A percentile compares a stretch with the other conserved stretches of the same genome.
Evolutionary conservation across 2,797 vertebrate species (phyloP).

Genomic region (Xerus rutilus): DNA sequence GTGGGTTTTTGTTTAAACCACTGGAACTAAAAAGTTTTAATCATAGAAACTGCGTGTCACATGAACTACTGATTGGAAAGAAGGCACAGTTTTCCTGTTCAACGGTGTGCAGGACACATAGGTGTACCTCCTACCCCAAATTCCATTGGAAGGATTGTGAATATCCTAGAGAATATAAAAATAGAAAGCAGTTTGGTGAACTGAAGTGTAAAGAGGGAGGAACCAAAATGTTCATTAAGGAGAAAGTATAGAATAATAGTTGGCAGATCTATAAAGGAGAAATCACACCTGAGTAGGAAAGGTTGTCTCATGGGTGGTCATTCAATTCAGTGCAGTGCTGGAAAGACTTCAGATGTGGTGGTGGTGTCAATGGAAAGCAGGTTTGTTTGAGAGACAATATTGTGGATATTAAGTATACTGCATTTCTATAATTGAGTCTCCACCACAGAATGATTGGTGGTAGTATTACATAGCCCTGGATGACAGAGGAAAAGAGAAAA

Average conservation of each 20-base stretch:
- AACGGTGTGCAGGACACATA: neutral
- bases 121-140: too few species aligned
- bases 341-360: neutral
- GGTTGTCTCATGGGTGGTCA: neutral
- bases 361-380: neutral
- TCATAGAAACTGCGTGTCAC: neutral
- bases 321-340: too few species aligned
- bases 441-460: neutral
- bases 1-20: neutral
- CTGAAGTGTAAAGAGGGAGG: neutral
- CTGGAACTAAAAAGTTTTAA: neutral
- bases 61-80: neutral
- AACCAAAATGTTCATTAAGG: neutral
- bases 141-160: neutral
- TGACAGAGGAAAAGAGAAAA: neutral
- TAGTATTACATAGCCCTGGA: neutral
- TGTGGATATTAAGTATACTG: neutral
- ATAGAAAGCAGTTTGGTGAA: neutral
- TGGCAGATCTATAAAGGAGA: too few species aligned
- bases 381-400: neutral
- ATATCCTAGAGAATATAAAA: neutral
- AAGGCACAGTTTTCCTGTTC: neutral
- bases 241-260: neutral
- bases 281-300: neutral
- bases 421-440: neutral